Percentiles rank a stretch among this genome's conserved stretches.
Evolutionary conservation across 1,140 invertebrate genomes (phyloP).

Genomic region (Pantala flavescens): DNA sequence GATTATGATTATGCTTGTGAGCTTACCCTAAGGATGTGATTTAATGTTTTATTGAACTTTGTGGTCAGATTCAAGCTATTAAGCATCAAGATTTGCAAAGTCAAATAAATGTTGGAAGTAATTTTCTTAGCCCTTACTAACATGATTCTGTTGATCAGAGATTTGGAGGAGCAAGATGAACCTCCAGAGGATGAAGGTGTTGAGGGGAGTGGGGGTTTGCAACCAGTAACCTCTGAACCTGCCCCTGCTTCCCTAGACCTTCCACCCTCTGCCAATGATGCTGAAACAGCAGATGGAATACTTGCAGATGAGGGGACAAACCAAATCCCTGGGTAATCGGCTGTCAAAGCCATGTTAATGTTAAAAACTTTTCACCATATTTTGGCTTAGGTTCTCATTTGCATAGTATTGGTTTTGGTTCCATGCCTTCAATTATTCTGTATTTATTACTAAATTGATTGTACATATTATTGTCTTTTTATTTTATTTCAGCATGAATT

Average conservation of each 20-base stretch:
- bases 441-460: neutral
- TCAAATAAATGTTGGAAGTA: neutral
- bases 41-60: too few species aligned
- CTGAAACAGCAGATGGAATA: neutral
- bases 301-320: neutral
- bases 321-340: neutral
- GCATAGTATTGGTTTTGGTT: neutral
- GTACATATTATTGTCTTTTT: neutral
- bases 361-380: neutral
- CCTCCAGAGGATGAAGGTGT: neutral
- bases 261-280: neutral
- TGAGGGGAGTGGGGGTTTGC: neutral
- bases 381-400: neutral
- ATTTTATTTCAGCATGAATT: neutral
- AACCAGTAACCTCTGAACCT: neutral
- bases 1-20: too few species aligned
- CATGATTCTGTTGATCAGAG: neutral
- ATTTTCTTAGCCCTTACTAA: neutral
- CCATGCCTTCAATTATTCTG: neutral
- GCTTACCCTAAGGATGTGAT: too few species aligned
- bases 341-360: neutral
- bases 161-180: slow-evolving; percentile 1
- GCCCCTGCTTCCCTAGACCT: neutral
- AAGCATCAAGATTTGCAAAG: too few species aligned
- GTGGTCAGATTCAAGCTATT: too few species aligned